Evolutionary conservation across 2,797 vertebrate genomes (phyloP).

Genomic region (Yasuhikotakia modesta): DNA sequence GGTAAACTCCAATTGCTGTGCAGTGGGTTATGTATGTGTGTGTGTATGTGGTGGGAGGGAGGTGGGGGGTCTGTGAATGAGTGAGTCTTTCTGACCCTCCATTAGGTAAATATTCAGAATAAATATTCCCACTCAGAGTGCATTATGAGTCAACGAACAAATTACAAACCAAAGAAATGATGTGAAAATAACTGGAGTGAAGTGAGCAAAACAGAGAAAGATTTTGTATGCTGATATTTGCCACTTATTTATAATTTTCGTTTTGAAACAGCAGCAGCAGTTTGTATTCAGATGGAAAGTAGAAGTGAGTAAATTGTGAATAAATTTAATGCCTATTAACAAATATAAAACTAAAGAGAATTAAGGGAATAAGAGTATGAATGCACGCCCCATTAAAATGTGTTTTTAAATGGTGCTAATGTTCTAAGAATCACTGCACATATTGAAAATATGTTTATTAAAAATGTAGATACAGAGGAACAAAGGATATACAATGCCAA

Average conservation of each 20-base stretch:
- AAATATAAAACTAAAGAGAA: constrained; percentile 11
- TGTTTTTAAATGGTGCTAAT: constrained; percentile 32
- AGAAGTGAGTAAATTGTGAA: constrained; percentile 4
- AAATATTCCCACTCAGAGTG: constrained; percentile 40
- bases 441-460: constrained; percentile 33
- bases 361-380: constrained; percentile 36
- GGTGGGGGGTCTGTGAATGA: constrained; percentile 42
- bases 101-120: constrained; percentile 51
- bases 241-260: constrained; percentile 22
- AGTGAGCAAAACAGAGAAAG: constrained; percentile 41
- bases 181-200: constrained; percentile 33
- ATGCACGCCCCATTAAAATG: constrained; percentile 32
- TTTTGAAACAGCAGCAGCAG: constrained; percentile 22
- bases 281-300: constrained; percentile 54
- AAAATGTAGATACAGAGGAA: not conserved
- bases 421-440: constrained; percentile 40
- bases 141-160: constrained; percentile 50
- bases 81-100: constrained; percentile 17
- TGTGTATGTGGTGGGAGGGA: too few relatives aligned
- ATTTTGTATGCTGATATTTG: constrained; percentile 30
- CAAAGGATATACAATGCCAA: constrained; percentile 34
- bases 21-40: constrained; percentile 13
- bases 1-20: constrained; percentile 21
- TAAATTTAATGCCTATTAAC: constrained; percentile 43
- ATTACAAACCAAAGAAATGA: constrained; percentile 42